phyloP scores from a whole-genome alignment of 2,113 vertebrate genomes.

The Ornithorhynchus anatinus region DNA sequence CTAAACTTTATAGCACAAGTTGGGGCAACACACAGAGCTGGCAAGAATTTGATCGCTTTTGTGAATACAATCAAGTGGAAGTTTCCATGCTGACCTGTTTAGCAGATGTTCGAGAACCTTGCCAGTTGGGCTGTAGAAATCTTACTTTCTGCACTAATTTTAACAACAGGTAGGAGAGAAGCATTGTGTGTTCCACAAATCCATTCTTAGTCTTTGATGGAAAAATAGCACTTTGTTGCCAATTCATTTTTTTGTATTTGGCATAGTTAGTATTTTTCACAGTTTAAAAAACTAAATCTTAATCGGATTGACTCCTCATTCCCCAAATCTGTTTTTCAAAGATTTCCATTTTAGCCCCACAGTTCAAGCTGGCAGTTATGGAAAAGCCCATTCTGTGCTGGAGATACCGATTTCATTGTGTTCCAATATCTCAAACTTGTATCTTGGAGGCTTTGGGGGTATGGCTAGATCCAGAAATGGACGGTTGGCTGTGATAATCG shows the following conservation, averaged over 20 bases:
- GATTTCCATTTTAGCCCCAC: too few species aligned
- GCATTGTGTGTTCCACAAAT: constrained; percentile 52
- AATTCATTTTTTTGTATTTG: constrained; percentile 10
- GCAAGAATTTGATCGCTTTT: constrained; percentile 96
- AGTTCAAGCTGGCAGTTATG: too few species aligned
- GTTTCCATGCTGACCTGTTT: constrained; percentile 94
- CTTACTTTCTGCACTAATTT: constrained; percentile 98
- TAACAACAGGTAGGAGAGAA: constrained; percentile 91
- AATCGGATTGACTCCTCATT: background rate
- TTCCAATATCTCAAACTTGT: too few species aligned
- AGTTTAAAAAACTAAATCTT: background rate
- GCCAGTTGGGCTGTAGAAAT: constrained; percentile 96
- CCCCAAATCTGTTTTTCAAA: too few species aligned
- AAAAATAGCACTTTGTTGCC: constrained; percentile 24
- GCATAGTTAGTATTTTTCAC: background rate
- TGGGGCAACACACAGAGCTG: constrained; percentile 95
- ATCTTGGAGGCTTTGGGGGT: too few species aligned
- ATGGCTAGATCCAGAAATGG: too few species aligned
- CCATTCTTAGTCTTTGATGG: constrained; percentile 45
- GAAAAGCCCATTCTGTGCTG: too few species aligned
- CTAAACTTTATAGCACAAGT: constrained; percentile 93
- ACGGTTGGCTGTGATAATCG: too few species aligned
- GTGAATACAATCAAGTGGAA: constrained; percentile 94
- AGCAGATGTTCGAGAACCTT: constrained; percentile 95
- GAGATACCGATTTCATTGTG: too few species aligned